Evolutionary conservation across 2,888 invertebrate species (phyloP).

Genomic region (Geotrupes spiniger): DNA sequence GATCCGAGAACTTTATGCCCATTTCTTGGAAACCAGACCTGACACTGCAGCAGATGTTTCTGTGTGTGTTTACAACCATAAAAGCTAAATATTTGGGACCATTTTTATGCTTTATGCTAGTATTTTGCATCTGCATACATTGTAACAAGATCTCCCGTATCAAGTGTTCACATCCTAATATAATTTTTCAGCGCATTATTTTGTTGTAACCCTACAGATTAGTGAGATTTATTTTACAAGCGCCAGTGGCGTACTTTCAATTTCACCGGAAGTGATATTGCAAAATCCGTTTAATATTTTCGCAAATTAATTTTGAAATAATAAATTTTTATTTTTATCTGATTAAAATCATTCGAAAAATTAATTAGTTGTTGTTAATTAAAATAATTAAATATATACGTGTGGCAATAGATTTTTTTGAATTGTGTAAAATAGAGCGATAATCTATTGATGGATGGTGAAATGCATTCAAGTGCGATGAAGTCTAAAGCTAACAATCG

Average conservation of each 20-base stretch:
- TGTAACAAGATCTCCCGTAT: background rate
- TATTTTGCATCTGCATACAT: constrained; percentile 11
- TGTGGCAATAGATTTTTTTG: background rate
- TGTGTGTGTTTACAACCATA: constrained; percentile 27
- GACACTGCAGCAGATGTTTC: constrained; percentile 28
- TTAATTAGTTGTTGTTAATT: too few species aligned
- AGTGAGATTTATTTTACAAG: too few species aligned
- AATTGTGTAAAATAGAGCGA: constrained; percentile 2
- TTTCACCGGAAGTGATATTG: too few species aligned
- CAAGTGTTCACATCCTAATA: background rate
- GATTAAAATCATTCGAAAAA: too few species aligned
- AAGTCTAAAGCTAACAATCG: constrained; percentile 13
- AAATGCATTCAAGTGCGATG: constrained; percentile 8
- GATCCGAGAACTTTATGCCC: constrained; percentile 41
- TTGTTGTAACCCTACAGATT: background rate
- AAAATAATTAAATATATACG: too few species aligned
- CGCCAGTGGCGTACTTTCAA: too few species aligned
- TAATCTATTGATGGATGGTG: constrained; percentile 9
- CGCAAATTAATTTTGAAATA: too few species aligned
- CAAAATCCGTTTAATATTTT: too few species aligned
- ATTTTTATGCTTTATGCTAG: constrained; percentile 9
- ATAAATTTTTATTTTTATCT: too few species aligned
- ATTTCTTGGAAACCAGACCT: constrained; percentile 41
- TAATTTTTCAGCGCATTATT: background rate
- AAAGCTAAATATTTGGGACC: constrained; percentile 21